Conservation (phyloP, 2,888 invertebrate species). For the Amitus sp. region DNA sequence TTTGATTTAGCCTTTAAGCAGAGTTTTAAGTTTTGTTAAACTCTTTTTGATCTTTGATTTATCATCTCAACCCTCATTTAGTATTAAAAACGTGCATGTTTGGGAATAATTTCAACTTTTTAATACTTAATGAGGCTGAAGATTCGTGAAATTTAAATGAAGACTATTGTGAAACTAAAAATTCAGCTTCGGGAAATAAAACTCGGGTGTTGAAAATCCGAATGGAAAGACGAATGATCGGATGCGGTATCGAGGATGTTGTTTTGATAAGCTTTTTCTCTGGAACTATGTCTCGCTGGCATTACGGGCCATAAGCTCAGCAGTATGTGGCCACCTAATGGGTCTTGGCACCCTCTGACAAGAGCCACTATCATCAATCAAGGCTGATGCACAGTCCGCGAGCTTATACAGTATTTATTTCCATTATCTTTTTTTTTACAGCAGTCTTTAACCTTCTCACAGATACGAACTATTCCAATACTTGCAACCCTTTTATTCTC, state of each 20-base stretch:
- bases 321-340: constrained; percentile 59
- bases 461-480: constrained; percentile 30
- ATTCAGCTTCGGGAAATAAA: no score
- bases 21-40: no score
- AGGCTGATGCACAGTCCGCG: constrained; percentile 51
- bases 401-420: constrained; percentile 65
- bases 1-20: no score
- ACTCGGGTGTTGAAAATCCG: neutral
- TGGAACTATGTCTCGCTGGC: constrained; percentile 39
- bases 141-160: no score
- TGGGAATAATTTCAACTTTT: no score
- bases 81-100: no score
- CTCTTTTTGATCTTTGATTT: no score
- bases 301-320: constrained; percentile 41
- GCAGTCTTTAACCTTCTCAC: constrained; percentile 34
- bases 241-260: neutral
- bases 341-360: constrained; percentile 61
- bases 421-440: constrained; percentile 55
- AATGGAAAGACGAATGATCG: neutral
- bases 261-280: constrained; percentile 26
- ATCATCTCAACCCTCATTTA: no score
- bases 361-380: constrained; percentile 62
- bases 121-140: no score
- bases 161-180: no score
- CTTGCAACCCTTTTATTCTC: constrained; percentile 33